These are phyloP conservation scores for Troides helena DNA, from an alignment of 2,888 invertebrate genomes.

Conservation along the genomic window DNA sequence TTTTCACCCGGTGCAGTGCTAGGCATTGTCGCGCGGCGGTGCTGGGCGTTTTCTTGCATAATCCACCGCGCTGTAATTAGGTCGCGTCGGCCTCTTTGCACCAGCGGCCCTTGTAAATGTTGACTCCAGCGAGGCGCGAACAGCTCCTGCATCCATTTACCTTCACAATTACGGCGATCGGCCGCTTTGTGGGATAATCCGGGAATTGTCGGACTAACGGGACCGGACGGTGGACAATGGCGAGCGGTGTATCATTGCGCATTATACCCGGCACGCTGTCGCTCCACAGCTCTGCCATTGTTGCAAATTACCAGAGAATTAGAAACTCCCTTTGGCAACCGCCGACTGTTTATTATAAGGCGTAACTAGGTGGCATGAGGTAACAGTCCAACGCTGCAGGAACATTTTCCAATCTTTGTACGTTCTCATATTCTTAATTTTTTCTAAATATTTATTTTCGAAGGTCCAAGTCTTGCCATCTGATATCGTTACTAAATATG, in stretches of 20 bases:
- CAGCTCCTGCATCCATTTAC: conserved; percentile 63
- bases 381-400: conserved; percentile 29
- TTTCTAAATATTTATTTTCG: conserved; percentile 45
- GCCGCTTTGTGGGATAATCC: conserved; percentile 74
- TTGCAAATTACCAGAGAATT: conserved; percentile 75
- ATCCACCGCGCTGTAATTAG: conserved; percentile 66
- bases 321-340: conserved; percentile 60
- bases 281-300: conserved; percentile 58
- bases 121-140: conserved; percentile 75
- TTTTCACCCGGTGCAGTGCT: conserved; percentile 56
- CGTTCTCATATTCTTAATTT: not conserved
- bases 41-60: conserved; percentile 65
- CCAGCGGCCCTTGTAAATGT: conserved; percentile 52
- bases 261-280: conserved; percentile 64
- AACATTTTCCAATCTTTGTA: conserved; percentile 34
- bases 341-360: conserved; percentile 58
- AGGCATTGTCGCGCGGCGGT: conserved; percentile 56
- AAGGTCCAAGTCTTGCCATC: conserved; percentile 52
- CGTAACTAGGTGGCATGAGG: conserved; percentile 74
- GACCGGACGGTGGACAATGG: conserved; percentile 56
- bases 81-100: conserved; percentile 58
- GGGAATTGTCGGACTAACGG: conserved; percentile 70
- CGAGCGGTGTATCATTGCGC: conserved; percentile 71
- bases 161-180: conserved; percentile 47
- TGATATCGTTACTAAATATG: conserved; percentile 67